Conservation (phyloP, 2,113 vertebrate genomes). For the Clinocottus analis region DNA sequence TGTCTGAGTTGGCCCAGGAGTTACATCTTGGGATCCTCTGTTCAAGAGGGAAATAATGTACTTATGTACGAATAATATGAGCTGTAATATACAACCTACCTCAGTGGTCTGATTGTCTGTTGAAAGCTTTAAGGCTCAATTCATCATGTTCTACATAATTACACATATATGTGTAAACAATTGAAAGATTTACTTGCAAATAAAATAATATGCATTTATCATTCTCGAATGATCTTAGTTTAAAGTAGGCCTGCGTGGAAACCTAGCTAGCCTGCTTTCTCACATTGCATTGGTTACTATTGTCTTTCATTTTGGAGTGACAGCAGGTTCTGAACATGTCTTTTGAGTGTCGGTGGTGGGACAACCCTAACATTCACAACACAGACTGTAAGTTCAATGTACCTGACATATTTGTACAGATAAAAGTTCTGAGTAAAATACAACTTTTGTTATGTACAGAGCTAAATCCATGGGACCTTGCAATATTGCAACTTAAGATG, state of each 20-base stretch:
- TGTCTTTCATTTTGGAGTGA: background rate
- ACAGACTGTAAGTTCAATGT: too few relatives aligned
- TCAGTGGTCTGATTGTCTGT: background rate
- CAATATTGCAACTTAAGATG: background rate
- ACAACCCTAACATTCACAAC: too few relatives aligned
- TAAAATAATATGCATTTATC: background rate
- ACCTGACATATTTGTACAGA: background rate
- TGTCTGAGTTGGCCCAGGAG: constrained; percentile 42
- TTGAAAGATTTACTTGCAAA: background rate
- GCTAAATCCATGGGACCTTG: background rate
- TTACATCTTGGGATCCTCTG: constrained; percentile 3
- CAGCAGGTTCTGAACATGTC: background rate
- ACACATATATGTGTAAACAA: background rate
- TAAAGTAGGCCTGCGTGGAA: background rate
- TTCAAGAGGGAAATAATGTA: background rate
- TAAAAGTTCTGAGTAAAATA: background rate
- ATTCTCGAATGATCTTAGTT: background rate
- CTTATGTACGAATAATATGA: too few relatives aligned
- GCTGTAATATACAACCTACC: background rate
- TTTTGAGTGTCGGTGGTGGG: too few relatives aligned
- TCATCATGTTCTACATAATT: background rate
- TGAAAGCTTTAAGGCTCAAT: background rate
- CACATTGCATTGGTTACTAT: background rate
- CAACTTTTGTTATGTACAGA: background rate
- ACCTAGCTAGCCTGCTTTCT: background rate